These are phyloP conservation scores for Phalanger gymnotis DNA, from an alignment of 2,797 vertebrate species.

Conservation along the genomic window DNA sequence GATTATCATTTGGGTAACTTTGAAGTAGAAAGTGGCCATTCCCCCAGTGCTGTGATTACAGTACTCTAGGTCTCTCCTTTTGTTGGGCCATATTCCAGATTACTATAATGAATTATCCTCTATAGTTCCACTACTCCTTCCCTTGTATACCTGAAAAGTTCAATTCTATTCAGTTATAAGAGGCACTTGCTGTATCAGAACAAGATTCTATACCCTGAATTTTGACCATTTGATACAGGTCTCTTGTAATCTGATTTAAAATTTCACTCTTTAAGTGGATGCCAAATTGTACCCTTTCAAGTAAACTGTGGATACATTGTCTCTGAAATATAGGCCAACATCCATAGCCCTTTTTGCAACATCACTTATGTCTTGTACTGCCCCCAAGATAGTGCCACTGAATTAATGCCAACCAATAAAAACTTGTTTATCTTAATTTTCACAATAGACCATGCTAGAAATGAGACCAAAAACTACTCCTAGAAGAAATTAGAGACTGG, in stretches of 20 bases:
- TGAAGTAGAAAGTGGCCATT: background rate
- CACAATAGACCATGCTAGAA: background rate
- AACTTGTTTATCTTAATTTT: background rate
- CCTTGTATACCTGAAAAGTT: background rate
- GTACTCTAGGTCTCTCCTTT: background rate
- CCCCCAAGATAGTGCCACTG: background rate
- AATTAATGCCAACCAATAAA: background rate
- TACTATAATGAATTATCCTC: background rate
- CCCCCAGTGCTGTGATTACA: background rate
- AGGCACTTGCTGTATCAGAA: background rate
- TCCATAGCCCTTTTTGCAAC: background rate
- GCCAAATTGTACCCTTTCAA: background rate
- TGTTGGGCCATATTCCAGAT: background rate
- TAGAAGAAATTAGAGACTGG: background rate
- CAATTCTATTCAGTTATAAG: background rate
- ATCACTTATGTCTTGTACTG: background rate
- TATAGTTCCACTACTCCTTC: background rate
- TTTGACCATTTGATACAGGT: background rate
- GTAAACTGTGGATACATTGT: background rate
- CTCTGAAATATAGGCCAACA: constrained; percentile 1
- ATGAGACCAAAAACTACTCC: constrained; percentile 14
- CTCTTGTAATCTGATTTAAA: background rate
- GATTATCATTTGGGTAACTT: background rate
- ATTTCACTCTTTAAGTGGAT: background rate
- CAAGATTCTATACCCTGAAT: background rate